Evolutionary conservation across 2,888 invertebrate species (phyloP).

Genomic region (Fissipunctia ypsillon): DNA sequence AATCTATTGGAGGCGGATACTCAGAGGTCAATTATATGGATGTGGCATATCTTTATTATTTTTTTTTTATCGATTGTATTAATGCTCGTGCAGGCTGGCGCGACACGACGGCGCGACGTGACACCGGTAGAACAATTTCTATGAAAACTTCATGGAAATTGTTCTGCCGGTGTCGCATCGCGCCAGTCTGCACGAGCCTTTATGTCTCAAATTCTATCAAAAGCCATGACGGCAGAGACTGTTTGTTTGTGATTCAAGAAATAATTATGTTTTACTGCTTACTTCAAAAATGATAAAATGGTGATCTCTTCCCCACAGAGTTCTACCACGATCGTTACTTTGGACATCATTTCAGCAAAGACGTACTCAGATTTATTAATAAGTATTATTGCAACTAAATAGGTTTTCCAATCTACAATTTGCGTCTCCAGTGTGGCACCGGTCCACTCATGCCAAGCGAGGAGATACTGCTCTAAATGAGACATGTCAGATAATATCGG

Average conservation of each 20-base stretch:
- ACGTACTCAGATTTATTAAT: not conserved
- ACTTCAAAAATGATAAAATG: not conserved
- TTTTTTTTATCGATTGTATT: too few relatives aligned
- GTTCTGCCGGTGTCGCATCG: too few relatives aligned
- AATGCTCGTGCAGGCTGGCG: too few relatives aligned
- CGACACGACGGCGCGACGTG: too few relatives aligned
- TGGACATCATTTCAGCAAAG: not conserved
- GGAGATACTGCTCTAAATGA: too few relatives aligned
- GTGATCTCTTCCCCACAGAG: not conserved
- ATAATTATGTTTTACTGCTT: not conserved
- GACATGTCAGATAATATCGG: too few relatives aligned
- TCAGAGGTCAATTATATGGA: conserved; percentile 36
- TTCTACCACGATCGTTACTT: not conserved
- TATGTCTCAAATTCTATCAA: not conserved
- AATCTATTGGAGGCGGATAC: conserved; percentile 76
- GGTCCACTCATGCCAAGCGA: too few relatives aligned
- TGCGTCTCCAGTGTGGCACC: too few relatives aligned
- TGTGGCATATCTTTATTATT: conserved; percentile 28
- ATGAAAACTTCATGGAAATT: too few relatives aligned
- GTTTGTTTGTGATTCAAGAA: not conserved
- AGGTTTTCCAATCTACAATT: not conserved
- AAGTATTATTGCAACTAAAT: not conserved
- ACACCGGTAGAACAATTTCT: too few relatives aligned
- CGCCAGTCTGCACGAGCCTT: too few relatives aligned
- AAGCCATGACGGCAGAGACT: not conserved